Conservation (phyloP, 2,113 vertebrate species). For the Entelurus aequoreus region DNA sequence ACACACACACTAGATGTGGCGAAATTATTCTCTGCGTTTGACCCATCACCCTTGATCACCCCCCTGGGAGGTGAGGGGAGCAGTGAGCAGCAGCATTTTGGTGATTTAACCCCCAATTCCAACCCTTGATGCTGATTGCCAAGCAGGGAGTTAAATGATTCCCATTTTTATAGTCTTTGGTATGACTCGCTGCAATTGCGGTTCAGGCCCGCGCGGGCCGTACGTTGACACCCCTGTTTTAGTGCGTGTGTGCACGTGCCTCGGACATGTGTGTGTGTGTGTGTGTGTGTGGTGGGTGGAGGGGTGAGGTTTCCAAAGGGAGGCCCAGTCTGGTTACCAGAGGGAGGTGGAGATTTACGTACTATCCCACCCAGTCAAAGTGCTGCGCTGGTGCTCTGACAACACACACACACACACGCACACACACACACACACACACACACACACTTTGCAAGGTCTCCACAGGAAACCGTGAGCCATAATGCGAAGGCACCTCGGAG, state of each 20-base stretch:
- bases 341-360: conserved; percentile 79
- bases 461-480: conserved; percentile 75
- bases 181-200: no score
- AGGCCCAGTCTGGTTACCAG: conserved; percentile 63
- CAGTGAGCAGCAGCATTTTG: no score
- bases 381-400: conserved; percentile 60
- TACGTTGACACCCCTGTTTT: conserved; percentile 1
- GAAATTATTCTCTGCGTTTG: no score
- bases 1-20: no score
- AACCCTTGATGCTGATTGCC: no score
- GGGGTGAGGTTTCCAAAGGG: conserved; percentile 70
- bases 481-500: conserved; percentile 72
- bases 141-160: no score
- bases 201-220: no score
- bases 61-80: no score
- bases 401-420: conserved; percentile 32
- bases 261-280: conserved; percentile 52
- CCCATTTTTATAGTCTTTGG: no score
- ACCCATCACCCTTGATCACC: no score
- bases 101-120: no score
- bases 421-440: conserved; percentile 21
- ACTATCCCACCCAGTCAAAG: conserved; percentile 77
- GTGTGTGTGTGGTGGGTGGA: conserved; percentile 25
- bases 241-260: conserved; percentile 8
- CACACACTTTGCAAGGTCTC: conserved; percentile 59